phyloP scores from a whole-genome alignment of 2,888 invertebrate genomes.

The Epiperipatus broadwayi region DNA sequence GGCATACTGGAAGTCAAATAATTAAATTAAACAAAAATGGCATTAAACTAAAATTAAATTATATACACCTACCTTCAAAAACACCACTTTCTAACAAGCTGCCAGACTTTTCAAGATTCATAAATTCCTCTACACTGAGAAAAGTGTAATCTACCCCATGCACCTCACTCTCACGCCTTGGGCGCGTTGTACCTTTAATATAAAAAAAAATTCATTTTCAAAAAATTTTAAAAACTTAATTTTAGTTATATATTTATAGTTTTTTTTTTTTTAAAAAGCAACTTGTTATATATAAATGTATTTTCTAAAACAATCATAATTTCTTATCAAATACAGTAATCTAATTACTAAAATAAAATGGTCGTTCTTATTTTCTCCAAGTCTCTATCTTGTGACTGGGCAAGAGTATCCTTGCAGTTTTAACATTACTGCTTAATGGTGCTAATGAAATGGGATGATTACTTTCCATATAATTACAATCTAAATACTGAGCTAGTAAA shows the following conservation, averaged over 20 bases:
- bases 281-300: not conserved
- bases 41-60: not conserved
- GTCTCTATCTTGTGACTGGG: no score
- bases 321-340: not conserved
- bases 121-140: slow-evolving; percentile 37
- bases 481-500: no score
- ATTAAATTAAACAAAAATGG: no score
- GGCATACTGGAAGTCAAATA: no score
- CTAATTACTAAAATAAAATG: not conserved
- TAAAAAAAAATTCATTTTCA: not conserved
- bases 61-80: slow-evolving; percentile 36
- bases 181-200: slow-evolving; percentile 36
- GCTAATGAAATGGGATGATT: no score
- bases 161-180: slow-evolving; percentile 37
- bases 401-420: no score
- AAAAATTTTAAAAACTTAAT: slow-evolving; percentile 1
- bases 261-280: not conserved
- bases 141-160: slow-evolving; percentile 43
- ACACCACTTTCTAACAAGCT: slow-evolving; percentile 41
- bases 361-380: no score
- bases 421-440: no score
- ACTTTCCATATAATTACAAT: no score
- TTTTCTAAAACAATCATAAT: not conserved
- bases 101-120: slow-evolving; percentile 36
- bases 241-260: not conserved